A percentile compares a stretch with the other conserved stretches of the same genome.
Evolutionary conservation across 1,140 invertebrate genomes (phyloP).

Genomic region (Galleria mellonella): DNA sequence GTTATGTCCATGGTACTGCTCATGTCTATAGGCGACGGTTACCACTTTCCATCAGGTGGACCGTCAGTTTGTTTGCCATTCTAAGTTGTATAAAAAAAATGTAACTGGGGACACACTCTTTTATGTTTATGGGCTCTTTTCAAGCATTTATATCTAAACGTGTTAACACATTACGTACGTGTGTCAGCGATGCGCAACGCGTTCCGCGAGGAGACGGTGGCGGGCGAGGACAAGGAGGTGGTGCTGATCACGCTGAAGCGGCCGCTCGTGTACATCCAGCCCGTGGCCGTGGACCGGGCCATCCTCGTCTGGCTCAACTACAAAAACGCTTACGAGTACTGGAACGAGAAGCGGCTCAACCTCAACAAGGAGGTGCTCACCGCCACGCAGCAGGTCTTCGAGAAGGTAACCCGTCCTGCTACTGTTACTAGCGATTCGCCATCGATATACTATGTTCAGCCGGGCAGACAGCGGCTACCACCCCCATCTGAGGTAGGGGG

Average conservation of each 20-base stretch:
- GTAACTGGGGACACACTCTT: no score
- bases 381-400: slow-evolving; percentile 85
- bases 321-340: slow-evolving; percentile 99
- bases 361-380: slow-evolving; percentile 90
- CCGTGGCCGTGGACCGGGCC: slow-evolving; percentile 95
- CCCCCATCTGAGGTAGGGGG: background rate
- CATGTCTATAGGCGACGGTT: no score
- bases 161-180: background rate
- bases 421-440: no score
- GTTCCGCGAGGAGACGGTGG: slow-evolving; percentile 93
- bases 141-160: background rate
- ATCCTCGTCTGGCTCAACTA: slow-evolving; percentile 99
- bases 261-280: slow-evolving; percentile 96
- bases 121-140: no score
- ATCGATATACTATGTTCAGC: no score
- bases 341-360: slow-evolving; percentile 95
- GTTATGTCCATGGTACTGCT: no score
- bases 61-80: no score
- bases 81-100: no score
- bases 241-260: slow-evolving; percentile 93
- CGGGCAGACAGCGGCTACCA: no score
- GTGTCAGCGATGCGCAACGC: slow-evolving; percentile 81
- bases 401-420: no score
- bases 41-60: no score
- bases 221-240: slow-evolving; percentile 94